Conservation (phyloP, 53 echinoderm and acorn worm species). For the Antedon mediterranea region DNA sequence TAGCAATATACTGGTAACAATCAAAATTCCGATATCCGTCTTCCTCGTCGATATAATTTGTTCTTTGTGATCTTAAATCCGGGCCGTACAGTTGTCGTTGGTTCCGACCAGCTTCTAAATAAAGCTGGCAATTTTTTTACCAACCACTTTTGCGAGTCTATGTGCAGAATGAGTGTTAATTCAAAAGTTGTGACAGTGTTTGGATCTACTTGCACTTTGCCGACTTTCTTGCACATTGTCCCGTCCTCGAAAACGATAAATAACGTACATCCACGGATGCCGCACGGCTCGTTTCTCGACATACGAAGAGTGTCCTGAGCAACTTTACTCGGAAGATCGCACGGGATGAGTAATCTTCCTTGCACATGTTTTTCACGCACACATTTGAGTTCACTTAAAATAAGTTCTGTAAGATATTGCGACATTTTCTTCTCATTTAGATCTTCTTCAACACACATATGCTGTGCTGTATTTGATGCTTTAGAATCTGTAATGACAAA, state of each 20-base stretch:
- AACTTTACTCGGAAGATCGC: slow-evolving; percentile 41
- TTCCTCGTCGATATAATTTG: slow-evolving; percentile 74
- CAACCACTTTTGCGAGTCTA: slow-evolving; percentile 58
- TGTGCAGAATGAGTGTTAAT: slow-evolving; percentile 46
- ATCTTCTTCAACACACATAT: slow-evolving; percentile 13
- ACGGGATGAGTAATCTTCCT: slow-evolving; percentile 45
- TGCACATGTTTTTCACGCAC: slow-evolving; percentile 34
- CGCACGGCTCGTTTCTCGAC: slow-evolving; percentile 86
- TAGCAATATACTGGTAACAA: too few relatives aligned
- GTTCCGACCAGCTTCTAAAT: slow-evolving; percentile 41
- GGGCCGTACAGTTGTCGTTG: slow-evolving; percentile 52
- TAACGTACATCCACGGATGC: slow-evolving; percentile 67
- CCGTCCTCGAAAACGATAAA: slow-evolving; percentile 72
- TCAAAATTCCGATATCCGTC: slow-evolving; percentile 37
- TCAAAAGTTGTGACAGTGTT: slow-evolving; percentile 91
- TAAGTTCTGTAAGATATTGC: slow-evolving; percentile 43
- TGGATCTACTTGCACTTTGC: slow-evolving; percentile 63
- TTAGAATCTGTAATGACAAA: not conserved
- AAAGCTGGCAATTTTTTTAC: slow-evolving; percentile 55
- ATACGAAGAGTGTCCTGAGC: slow-evolving; percentile 65
- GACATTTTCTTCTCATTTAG: slow-evolving; percentile 46
- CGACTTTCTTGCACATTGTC: slow-evolving; percentile 43
- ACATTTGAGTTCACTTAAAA: slow-evolving; percentile 37
- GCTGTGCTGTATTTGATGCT: not conserved
- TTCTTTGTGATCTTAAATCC: slow-evolving; percentile 80